Conservation (phyloP, 2,113 vertebrate genomes). For the Microcebus lehilahytsara region DNA sequence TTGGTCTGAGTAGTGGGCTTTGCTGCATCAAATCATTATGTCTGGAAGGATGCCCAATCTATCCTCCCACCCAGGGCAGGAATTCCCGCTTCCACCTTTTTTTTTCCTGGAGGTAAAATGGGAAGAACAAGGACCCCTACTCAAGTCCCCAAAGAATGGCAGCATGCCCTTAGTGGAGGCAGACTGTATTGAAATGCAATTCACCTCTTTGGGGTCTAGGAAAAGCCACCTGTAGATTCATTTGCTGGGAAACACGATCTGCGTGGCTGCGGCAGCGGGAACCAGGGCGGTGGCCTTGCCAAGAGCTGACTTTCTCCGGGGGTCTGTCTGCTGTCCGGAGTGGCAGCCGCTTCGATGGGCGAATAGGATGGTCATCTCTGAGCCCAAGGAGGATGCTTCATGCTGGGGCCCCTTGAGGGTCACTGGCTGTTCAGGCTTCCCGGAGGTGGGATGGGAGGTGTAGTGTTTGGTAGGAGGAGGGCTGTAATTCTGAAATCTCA, state of each 20-base stretch:
- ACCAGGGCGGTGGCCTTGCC: conserved; percentile 82
- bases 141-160: background rate
- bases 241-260: conserved; percentile 81
- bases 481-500: conserved; percentile 92
- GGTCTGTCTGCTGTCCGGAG: conserved; percentile 87
- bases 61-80: background rate
- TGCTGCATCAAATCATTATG: fast-evolving
- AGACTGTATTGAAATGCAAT: conserved; percentile 63
- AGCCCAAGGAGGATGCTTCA: conserved; percentile 81
- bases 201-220: conserved; percentile 81
- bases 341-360: conserved; percentile 84
- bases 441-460: conserved; percentile 82
- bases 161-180: conserved; percentile 54
- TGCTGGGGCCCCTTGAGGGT: conserved; percentile 66
- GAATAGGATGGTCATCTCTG: conserved; percentile 84
- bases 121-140: background rate
- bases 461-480: conserved; percentile 84
- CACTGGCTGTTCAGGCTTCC: conserved; percentile 69
- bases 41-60: background rate
- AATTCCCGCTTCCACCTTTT: background rate
- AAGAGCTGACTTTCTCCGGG: conserved; percentile 83
- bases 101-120: background rate
- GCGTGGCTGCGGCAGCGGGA: conserved; percentile 65
- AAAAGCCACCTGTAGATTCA: conserved; percentile 85
- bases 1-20: background rate